phyloP scores from a whole-genome alignment of 2,113 vertebrate genomes.

The Pogonocichla stellata region DNA sequence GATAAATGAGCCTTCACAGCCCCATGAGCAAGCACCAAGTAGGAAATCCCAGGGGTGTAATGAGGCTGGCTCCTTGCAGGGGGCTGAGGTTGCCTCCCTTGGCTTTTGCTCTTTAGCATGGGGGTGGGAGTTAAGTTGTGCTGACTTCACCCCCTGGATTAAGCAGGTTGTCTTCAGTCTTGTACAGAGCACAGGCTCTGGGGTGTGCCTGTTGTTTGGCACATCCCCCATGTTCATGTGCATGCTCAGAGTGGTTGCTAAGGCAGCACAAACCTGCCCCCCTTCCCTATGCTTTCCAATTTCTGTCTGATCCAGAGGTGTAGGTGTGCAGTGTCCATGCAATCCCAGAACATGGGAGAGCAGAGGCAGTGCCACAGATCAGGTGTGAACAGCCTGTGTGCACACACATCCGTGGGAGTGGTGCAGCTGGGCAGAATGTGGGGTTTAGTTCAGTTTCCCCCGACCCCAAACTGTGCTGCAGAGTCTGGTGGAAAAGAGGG shows the following conservation, averaged over 20 bases:
- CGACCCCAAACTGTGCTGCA: background rate
- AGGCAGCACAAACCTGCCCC: background rate
- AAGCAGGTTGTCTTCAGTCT: background rate
- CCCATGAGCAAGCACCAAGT: background rate
- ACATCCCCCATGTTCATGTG: background rate
- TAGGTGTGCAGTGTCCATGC: fast-evolving
- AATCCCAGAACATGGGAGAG: background rate
- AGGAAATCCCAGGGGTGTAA: background rate
- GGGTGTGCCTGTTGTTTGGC: background rate
- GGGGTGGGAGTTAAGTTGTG: background rate
- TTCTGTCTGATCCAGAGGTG: background rate
- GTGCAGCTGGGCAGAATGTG: background rate
- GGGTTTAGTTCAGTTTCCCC: background rate
- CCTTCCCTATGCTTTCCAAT: background rate
- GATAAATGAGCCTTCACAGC: background rate
- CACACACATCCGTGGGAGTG: background rate
- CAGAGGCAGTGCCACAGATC: fast-evolving
- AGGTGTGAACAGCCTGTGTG: background rate
- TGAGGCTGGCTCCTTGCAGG: background rate
- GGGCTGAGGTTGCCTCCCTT: background rate
- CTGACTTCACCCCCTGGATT: background rate
- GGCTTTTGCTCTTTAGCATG: background rate
- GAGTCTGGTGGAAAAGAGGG: background rate
- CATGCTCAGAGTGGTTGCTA: background rate
- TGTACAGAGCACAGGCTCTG: fast-evolving